Evolutionary conservation across 2,797 vertebrate genomes (phyloP).

Genomic region (Labeo calbasu): DNA sequence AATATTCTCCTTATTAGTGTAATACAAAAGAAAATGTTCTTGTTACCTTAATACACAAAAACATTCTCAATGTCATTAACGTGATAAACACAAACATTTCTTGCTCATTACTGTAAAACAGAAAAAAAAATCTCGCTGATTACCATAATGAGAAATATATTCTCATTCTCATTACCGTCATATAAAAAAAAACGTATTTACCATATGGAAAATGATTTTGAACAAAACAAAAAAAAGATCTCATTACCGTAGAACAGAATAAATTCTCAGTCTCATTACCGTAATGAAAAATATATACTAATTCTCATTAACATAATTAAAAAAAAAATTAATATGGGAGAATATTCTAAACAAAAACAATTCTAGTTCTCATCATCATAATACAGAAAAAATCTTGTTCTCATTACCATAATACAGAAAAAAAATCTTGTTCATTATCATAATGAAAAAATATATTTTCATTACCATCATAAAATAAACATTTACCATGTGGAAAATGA

Average conservation of each 20-base stretch:
- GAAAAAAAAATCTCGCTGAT: not conserved
- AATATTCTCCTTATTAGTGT: not conserved
- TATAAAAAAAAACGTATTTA: too few relatives aligned
- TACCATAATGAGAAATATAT: not conserved
- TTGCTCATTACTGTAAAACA: not conserved
- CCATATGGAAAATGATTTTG: not conserved
- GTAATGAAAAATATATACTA: not conserved
- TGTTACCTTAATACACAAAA: not conserved
- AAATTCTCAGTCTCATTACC: not conserved
- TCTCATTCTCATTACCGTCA: too few relatives aligned
- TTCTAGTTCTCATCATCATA: not conserved
- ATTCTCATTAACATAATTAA: not conserved
- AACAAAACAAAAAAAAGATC: not conserved
- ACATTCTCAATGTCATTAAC: not conserved
- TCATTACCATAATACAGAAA: not conserved
- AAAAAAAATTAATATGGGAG: not conserved
- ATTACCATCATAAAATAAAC: too few relatives aligned
- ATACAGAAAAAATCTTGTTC: not conserved
- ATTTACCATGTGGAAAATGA: too few relatives aligned
- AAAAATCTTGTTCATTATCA: too few relatives aligned
- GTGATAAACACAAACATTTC: too few relatives aligned
- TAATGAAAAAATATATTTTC: too few relatives aligned
- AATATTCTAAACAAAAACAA: not conserved
- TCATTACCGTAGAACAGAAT: too few relatives aligned
- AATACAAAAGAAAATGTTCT: too few relatives aligned